Base-by-base conservation (phyloP, 2,888 invertebrate genomes). In the Ennomos erosarius region DNA sequence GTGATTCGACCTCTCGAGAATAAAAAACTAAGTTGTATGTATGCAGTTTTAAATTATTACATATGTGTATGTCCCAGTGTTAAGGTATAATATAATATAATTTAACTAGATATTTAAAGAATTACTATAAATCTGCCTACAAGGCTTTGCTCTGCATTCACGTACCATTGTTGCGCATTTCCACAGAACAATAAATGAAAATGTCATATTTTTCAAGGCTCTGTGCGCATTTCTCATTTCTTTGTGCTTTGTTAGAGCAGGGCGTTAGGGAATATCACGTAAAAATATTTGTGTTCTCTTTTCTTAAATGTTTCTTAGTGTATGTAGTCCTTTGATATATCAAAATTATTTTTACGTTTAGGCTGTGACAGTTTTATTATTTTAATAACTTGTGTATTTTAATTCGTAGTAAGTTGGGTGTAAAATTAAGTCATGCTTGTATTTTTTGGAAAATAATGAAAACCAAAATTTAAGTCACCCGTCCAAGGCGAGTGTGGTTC, bases 291-390 rank as follows among this genome's bases (percentile, higher is more conserved):
- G 43, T 52, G 39, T 67, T 67, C 66, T 67, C 4, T 26, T 26
- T 26, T 26, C 26, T 63, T 64, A 62, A 26, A 26, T 26, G 6
- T 26, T 69, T 65, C 59, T 49, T 68, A 69, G 71, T 11, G 36
- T 37, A 10, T 47, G 37, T 57, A 48, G 56, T 65, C 67, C 67
- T 26, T 70, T 72, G 67, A 74, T 75, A 70, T 76, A 71, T 81
- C 77, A 78, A 87, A 87, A 85, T 82, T 79, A 74, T 81, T 73
- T 78, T 83, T 85, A 79, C 71, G 75, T 86, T 87, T 87, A 84
- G 89, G 88, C 89, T 90, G 88, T 90, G 90, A 90, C 76, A 78
- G 78, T 81, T 84, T 84, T 78, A 70, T 84, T 86, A 82, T 77
- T 83, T 78, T 84, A 67, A 56, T 66, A 56, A 49, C 16, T 48